These are phyloP conservation scores for Alviniconcha marisindica DNA, from an alignment of 1,140 invertebrate genomes.

Conservation along the genomic window DNA sequence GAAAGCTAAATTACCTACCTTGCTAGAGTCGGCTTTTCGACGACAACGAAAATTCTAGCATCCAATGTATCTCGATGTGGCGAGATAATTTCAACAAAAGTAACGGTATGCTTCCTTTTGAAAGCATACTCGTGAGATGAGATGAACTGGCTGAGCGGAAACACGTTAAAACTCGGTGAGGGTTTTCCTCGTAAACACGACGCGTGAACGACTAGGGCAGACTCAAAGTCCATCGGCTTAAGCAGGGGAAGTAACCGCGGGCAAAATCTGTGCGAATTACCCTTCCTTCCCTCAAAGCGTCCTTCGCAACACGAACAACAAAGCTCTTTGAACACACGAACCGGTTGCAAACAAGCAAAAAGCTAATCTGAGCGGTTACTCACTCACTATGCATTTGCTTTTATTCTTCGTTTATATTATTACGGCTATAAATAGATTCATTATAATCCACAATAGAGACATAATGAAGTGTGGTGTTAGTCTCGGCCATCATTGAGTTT, in stretches of 20 bases:
- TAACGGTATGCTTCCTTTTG: conserved; percentile 16
- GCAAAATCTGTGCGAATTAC: background rate
- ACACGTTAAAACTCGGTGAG: background rate
- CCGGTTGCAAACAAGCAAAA: too few relatives aligned
- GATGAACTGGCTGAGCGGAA: background rate
- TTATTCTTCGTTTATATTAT: too few relatives aligned
- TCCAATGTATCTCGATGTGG: background rate
- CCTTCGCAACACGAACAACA: too few relatives aligned
- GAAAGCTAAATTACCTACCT: too few relatives aligned
- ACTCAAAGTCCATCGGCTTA: background rate
- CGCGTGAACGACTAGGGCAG: background rate
- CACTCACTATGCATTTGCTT: too few relatives aligned
- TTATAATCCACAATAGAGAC: too few relatives aligned
- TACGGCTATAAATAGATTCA: too few relatives aligned
- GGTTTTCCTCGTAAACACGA: too few relatives aligned
- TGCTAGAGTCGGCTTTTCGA: background rate
- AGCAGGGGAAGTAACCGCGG: background rate
- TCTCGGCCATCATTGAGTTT: too few relatives aligned
- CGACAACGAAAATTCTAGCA: background rate
- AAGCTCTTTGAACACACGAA: too few relatives aligned
- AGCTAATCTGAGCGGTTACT: too few relatives aligned
- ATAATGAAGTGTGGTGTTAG: too few relatives aligned
- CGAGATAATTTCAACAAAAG: background rate
- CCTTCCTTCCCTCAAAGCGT: background rate
- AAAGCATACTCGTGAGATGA: background rate